A percentile compares a stretch with the other conserved stretches of the same genome.
Evolutionary conservation across 1,140 invertebrate genomes (phyloP).

Genomic region (Formica selysi): DNA sequence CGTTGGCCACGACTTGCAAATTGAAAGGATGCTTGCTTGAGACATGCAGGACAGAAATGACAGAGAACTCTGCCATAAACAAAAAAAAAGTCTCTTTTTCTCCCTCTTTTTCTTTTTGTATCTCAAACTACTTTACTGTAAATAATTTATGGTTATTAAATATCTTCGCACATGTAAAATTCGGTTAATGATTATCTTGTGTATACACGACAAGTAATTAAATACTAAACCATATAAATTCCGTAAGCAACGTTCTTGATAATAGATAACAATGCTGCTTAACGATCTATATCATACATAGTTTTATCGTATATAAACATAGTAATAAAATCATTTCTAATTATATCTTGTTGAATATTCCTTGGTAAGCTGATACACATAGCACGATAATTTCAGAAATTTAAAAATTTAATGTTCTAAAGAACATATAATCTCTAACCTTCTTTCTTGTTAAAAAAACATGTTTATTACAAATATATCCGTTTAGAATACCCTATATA

Average conservation of each 20-base stretch:
- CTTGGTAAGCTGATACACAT: background rate
- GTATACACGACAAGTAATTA: background rate
- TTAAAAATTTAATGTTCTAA: background rate
- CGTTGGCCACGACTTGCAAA: background rate
- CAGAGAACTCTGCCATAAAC: background rate
- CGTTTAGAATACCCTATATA: background rate
- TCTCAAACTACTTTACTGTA: background rate
- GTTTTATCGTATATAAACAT: constrained; percentile 47
- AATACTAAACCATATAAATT: background rate
- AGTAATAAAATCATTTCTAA: constrained; percentile 59
- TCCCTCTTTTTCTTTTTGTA: background rate
- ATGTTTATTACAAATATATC: background rate
- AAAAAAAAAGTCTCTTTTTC: background rate
- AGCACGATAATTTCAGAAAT: background rate
- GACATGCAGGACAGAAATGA: constrained; percentile 3
- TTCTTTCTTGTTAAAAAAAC: too few species aligned
- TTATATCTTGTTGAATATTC: background rate
- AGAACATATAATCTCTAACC: background rate
- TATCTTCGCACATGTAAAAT: background rate
- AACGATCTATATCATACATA: constrained; percentile 18
- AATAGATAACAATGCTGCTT: constrained; percentile 62
- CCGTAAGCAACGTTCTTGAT: constrained; percentile 38
- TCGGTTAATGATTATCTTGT: background rate
- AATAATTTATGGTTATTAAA: constrained; percentile 19
- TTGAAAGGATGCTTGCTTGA: constrained; percentile 3